Percentiles rank a stretch among this genome's conserved stretches.
Conservation (phyloP, 1,140 invertebrate genomes). For the Drosophila nannoptera region DNA sequence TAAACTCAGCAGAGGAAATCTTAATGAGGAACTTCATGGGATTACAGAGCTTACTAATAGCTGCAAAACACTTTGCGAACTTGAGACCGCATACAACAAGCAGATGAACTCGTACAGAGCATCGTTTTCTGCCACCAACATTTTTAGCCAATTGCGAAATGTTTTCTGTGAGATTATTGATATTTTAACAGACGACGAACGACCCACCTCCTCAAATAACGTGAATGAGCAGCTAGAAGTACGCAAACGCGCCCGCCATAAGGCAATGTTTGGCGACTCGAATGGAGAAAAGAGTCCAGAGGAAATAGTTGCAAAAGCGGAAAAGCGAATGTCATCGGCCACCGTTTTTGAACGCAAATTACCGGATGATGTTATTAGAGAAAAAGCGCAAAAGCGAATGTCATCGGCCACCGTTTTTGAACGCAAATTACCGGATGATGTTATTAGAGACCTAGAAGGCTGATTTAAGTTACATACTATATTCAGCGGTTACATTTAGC, state of each 20-base stretch:
- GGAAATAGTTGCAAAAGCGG: slow-evolving; percentile 3
- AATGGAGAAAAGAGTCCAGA: not conserved
- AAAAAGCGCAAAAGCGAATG: too few species aligned
- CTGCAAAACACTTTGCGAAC: slow-evolving; percentile 33
- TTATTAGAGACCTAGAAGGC: slow-evolving; percentile 19
- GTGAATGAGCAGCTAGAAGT: slow-evolving; percentile 32
- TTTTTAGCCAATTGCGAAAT: slow-evolving; percentile 53
- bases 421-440: slow-evolving; percentile 38
- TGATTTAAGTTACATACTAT: not conserved
- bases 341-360: slow-evolving; percentile 46
- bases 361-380: slow-evolving; percentile 36
- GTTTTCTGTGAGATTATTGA: slow-evolving; percentile 47
- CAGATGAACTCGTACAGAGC: slow-evolving; percentile 43
- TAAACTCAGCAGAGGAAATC: slow-evolving; percentile 17
- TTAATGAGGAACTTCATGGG: slow-evolving; percentile 36
- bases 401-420: slow-evolving; percentile 53
- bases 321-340: slow-evolving; percentile 55
- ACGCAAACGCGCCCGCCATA: slow-evolving; percentile 42
- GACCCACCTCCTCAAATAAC: slow-evolving; percentile 2
- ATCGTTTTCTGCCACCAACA: slow-evolving; percentile 40
- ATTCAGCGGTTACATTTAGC: too few species aligned
- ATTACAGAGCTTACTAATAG: slow-evolving; percentile 17
- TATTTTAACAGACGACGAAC: slow-evolving; percentile 26
- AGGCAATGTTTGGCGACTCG: slow-evolving; percentile 48
- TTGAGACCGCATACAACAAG: slow-evolving; percentile 64